Conservation (phyloP, 1,140 invertebrate species). For the Atta texana region DNA sequence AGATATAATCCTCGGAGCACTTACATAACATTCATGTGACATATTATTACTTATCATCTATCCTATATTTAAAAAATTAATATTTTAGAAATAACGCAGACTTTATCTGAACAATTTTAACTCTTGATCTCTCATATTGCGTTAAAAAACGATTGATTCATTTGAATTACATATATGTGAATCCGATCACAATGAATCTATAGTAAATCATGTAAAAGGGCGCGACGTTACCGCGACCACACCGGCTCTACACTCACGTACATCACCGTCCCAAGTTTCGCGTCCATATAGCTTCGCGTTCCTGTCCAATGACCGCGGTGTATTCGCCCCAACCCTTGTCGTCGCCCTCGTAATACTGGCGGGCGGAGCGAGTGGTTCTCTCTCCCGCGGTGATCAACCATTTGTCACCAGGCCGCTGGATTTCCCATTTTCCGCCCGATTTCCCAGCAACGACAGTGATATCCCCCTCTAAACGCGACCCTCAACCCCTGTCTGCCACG, state of each 20-base stretch:
- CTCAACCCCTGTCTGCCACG: neutral
- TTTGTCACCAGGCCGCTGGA: conserved; percentile 85
- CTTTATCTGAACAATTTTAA: neutral
- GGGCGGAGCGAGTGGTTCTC: conserved; percentile 69
- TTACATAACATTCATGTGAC: neutral
- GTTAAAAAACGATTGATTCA: neutral
- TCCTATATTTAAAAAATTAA: neutral
- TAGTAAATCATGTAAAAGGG: neutral
- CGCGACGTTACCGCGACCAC: conserved; percentile 28
- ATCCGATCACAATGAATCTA: conserved; percentile 3
- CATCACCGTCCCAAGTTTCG: conserved; percentile 63
- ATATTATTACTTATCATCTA: neutral
- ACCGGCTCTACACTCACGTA: conserved; percentile 33
- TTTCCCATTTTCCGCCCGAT: conserved; percentile 86
- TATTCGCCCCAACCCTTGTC: conserved; percentile 55
- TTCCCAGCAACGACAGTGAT: conserved; percentile 79
- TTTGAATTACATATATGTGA: neutral
- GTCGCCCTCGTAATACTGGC: conserved; percentile 65
- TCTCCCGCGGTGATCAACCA: conserved; percentile 76
- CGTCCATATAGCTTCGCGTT: conserved; percentile 50
- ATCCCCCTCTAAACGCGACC: conserved; percentile 39
- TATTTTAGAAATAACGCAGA: neutral
- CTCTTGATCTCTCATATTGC: neutral
- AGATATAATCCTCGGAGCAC: neutral
- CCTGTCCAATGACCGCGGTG: conserved; percentile 66